These are phyloP conservation scores for Trachelus stipa DNA, from an alignment of 2,888 invertebrate genomes.

Conservation along the genomic window DNA sequence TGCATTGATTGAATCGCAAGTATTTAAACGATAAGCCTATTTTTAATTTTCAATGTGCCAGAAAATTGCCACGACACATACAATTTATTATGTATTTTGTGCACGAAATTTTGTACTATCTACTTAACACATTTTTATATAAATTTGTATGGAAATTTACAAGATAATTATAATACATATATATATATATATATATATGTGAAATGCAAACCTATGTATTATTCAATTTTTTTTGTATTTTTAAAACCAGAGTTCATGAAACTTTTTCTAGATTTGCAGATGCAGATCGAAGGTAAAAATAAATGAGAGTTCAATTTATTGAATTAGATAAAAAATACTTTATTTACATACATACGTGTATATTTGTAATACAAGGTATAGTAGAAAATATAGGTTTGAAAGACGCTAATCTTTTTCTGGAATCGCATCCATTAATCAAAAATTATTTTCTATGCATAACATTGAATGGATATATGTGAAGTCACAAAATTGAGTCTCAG, in stretches of 20 bases:
- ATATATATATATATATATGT: constrained; percentile 5
- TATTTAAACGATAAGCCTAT: background rate
- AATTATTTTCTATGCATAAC: background rate
- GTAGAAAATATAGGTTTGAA: background rate
- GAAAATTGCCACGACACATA: background rate
- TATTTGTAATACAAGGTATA: background rate
- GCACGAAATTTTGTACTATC: constrained; percentile 27
- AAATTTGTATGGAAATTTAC: constrained; percentile 37
- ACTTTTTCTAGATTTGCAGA: background rate
- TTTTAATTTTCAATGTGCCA: background rate
- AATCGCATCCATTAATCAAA: background rate
- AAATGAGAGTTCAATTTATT: background rate
- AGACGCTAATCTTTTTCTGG: background rate
- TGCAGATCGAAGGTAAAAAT: background rate
- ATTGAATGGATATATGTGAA: background rate
- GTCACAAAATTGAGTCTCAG: background rate
- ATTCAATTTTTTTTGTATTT: background rate
- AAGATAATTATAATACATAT: constrained; percentile 22
- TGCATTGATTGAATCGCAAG: background rate
- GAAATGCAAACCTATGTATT: background rate
- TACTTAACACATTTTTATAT: constrained; percentile 30
- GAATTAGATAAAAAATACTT: background rate
- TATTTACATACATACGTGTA: background rate
- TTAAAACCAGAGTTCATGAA: background rate
- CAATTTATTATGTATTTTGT: background rate